Base-by-base conservation (phyloP, 2,888 invertebrate species). In the Oxycera nigricornis region DNA sequence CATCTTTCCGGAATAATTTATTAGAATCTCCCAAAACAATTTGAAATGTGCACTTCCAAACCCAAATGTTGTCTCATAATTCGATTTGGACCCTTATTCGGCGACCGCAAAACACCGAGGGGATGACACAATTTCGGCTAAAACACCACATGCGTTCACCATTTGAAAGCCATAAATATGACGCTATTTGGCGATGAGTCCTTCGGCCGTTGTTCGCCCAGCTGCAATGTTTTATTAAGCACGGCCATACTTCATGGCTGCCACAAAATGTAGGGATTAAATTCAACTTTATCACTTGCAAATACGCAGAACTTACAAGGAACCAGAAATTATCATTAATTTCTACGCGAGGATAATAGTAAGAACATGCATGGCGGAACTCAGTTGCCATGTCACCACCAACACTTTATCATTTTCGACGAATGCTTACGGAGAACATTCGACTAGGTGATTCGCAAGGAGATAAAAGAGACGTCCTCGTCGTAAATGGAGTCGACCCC, bases 81-180 rank as follows among this genome's bases (percentile, higher is more conserved):
- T 65, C 41, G 65, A 65, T 65, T 65, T 39, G n/a, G 26, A 24
- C 11, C 17, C 17, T 39, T 65, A 65, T 65, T 41, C 22, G 41
- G 24, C 14, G 65, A 28, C 28, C 70, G 46, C 46, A 52, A 52
- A 70, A 55, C 14, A 17, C 55, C 52, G 22, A 1, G 24, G 6
- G 9, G 46, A 41, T 41, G 20, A 61, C 28, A 14, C 46, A 17
- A 46, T 52, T 52, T 22, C 20, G 3, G 14, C 39, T 22, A 31
- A 2, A 11, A 31, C 22, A 52, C 30, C 70, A 31, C 30, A 70
- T 70, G 70, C 22, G 52, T 31, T 11, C 20, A 4, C 7, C 28
- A 52, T 30, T 31, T 31, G 68, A 20, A 68, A 30, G 2, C 70
- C 70, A 55, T 70, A 70, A 70, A 70, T 70, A 11, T 52, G 52